Evolutionary conservation across 2,113 vertebrate species (phyloP), one percentile per base, ranked within the genome.

Genomic region (Otolemur garnettii): DNA sequence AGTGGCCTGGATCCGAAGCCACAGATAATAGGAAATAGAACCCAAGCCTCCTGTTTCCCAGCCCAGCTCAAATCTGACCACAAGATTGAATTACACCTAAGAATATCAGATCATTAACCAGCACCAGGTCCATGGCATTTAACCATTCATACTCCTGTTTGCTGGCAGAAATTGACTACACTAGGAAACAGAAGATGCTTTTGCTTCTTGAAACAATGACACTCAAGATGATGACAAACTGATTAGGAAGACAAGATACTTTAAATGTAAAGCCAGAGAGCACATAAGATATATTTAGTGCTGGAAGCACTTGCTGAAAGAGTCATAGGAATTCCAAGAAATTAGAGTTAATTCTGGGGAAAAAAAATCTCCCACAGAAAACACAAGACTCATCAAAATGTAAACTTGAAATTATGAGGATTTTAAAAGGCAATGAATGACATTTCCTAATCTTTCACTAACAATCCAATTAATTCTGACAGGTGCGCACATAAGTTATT

Each of bases 391-490:
- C 71, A 69, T 42, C 59, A 71, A 90, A 90, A 84, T 24, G 15
- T 26, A 79, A 94, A 89, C 59, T 95, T 74, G 33, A 92, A 84
- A 77, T 87, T 62, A 79, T 30, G 42, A 90, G 45, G n/a, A 30
- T 92, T 92, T 84, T 87, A 77, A 80, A 91, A 94, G 72, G 21
- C 53, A 91, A 35, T 90, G 53, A 60, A 66, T 75, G 71, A 88
- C 33, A 71, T 85, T 94, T 94, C 19, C 35, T 55, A 66, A 77
- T 71, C 55, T 84, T 90, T 91, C 21, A 68, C 35, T 60, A 80
- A 59, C 53, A 83, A 77, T 77, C 12, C 64, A 77, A 95, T 57
- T 92, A 95, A 91, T 91, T 90, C 59, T 91, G 72, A 90, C 60
- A 84, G 33, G 14, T 81, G 71, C 55, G 57, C 77, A 62, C n/a